Evolutionary conservation across 2,888 invertebrate genomes (phyloP).

Genomic region (Watsonalla binaria): DNA sequence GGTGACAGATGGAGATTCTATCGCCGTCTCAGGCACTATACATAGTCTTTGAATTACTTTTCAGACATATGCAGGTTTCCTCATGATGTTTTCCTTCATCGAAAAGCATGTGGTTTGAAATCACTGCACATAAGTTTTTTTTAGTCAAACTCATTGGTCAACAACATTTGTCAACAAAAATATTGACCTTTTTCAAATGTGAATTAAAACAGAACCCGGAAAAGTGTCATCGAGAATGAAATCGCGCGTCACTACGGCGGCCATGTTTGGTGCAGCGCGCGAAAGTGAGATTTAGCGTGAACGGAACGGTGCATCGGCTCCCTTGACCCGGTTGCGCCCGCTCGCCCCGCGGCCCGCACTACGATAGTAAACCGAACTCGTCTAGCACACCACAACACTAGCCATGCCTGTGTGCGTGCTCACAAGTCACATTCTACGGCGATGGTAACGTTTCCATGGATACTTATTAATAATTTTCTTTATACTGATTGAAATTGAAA

Average conservation of each 20-base stretch:
- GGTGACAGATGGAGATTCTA: no score
- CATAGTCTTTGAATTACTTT: no score
- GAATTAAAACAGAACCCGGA: conserved; percentile 20
- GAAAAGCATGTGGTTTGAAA: no score
- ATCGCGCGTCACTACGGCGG: conserved; percentile 58
- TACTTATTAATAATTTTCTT: conserved; percentile 19
- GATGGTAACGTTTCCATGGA: conserved; percentile 18
- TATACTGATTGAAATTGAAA: no score
- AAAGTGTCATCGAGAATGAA: conserved; percentile 63
- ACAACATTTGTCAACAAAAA: no score
- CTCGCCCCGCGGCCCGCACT: conserved; percentile 36
- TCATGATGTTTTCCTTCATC: no score
- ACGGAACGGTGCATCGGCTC: conserved; percentile 76
- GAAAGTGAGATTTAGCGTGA: conserved; percentile 78
- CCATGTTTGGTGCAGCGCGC: conserved; percentile 72
- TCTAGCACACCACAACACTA: conserved; percentile 29
- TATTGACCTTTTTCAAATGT: not conserved
- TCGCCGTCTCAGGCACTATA: no score
- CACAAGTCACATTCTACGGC: conserved; percentile 9
- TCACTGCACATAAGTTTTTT: no score
- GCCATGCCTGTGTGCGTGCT: conserved; percentile 11
- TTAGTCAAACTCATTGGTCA: no score
- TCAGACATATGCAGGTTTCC: no score
- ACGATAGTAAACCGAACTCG: conserved; percentile 55
- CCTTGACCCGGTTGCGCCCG: conserved; percentile 70